These are phyloP conservation scores for Sipha flava DNA, from an alignment of 1,140 invertebrate species.

Conservation along the genomic window DNA sequence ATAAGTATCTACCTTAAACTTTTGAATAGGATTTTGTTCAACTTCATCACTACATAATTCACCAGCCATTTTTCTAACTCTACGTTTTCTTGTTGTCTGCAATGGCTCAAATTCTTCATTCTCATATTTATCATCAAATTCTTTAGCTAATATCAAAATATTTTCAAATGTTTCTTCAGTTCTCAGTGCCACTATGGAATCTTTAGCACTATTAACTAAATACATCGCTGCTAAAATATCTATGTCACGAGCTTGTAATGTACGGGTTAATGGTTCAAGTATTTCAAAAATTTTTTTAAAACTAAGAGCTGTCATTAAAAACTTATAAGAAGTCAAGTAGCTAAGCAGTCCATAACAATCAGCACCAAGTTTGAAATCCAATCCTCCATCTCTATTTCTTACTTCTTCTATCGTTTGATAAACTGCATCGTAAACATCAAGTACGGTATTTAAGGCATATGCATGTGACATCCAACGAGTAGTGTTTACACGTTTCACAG, in stretches of 20 bases:
- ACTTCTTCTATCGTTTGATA: neutral
- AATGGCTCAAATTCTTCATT: neutral
- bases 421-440: neutral
- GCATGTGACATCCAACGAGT: neutral
- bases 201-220: too few species aligned
- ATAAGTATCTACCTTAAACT: neutral
- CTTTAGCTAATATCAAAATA: neutral
- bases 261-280: neutral
- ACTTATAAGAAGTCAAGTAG: neutral
- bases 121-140: neutral
- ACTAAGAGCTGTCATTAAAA: neutral
- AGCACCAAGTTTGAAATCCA: too few species aligned
- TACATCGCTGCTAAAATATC: too few species aligned
- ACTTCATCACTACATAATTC: too few species aligned
- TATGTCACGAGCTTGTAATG: neutral
- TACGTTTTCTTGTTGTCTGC: neutral
- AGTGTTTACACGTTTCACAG: neutral
- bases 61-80: too few species aligned
- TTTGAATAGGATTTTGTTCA: neutral
- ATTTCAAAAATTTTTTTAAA: neutral
- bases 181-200: neutral
- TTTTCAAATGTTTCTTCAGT: neutral
- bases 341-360: too few species aligned
- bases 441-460: neutral
- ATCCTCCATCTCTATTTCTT: too few species aligned